phyloP scores from a whole-genome alignment of 2,888 invertebrate genomes.

The Cantharis flavilabris region DNA sequence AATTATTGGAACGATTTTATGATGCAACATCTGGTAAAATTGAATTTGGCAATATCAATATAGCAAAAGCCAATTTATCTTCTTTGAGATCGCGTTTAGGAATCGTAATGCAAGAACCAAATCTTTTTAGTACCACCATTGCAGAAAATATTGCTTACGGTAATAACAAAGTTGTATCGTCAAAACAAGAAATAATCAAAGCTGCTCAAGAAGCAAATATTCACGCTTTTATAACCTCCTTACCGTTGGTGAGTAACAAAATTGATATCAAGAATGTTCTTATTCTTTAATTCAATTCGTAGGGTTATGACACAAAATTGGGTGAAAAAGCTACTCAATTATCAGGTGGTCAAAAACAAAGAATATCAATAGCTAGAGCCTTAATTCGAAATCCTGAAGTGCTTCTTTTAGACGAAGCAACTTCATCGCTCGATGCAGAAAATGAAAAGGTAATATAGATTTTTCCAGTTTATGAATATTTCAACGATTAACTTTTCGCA shows the following conservation, averaged over 20 bases:
- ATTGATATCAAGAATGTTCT: background rate
- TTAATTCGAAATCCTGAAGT: conserved; percentile 78
- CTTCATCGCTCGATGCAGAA: conserved; percentile 83
- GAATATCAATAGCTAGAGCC: conserved; percentile 87
- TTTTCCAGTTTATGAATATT: background rate
- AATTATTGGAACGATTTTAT: conserved; percentile 82
- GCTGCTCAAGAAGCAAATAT: conserved; percentile 86
- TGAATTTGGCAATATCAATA: conserved; percentile 42
- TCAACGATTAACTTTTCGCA: background rate
- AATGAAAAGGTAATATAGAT: conserved; percentile 70
- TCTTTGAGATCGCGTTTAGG: conserved; percentile 75
- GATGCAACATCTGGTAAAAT: conserved; percentile 72
- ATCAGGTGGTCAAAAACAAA: conserved; percentile 84
- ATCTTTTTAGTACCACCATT: conserved; percentile 86
- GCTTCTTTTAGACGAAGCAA: conserved; percentile 80
- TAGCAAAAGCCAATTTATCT: conserved; percentile 41
- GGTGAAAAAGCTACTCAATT: conserved; percentile 79
- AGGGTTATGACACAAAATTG: conserved; percentile 81
- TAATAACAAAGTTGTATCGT: conserved; percentile 69
- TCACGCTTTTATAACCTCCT: conserved; percentile 76
- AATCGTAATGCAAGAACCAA: conserved; percentile 91
- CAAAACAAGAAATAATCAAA: conserved; percentile 73
- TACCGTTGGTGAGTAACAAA: conserved; percentile 68
- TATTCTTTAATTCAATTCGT: background rate
- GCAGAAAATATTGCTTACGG: conserved; percentile 93